A percentile compares a stretch with the other conserved stretches of the same genome.
These are phyloP conservation scores for Acromyrmex echinatior DNA, from an alignment of 1,140 invertebrate species.

Conservation along the genomic window DNA sequence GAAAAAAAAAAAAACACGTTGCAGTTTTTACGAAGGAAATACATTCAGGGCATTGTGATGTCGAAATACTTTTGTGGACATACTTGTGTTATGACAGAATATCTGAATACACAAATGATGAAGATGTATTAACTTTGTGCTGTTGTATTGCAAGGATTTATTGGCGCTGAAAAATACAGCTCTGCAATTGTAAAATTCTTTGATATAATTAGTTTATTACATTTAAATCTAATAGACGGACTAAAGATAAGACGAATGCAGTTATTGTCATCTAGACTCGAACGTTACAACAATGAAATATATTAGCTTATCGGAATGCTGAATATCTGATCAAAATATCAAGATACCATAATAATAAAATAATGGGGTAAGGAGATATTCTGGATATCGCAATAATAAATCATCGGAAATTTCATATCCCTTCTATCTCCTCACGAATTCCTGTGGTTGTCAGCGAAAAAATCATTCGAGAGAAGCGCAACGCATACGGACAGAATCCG, in stretches of 20 bases:
- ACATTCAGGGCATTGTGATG: not conserved
- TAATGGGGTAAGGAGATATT: not conserved
- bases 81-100: not conserved
- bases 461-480: not conserved
- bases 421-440: slow-evolving; percentile 9
- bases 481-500: not conserved
- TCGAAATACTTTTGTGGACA: not conserved
- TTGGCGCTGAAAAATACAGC: not conserved
- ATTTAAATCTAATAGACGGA: no score
- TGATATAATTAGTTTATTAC: no score
- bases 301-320: not conserved
- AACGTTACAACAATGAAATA: not conserved
- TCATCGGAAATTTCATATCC: not conserved
- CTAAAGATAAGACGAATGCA: no score
- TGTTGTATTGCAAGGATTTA: not conserved
- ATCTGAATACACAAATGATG: not conserved
- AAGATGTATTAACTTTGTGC: not conserved
- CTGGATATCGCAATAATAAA: not conserved
- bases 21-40: not conserved
- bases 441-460: not conserved
- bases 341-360: not conserved
- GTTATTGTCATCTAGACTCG: not conserved
- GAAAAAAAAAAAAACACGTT: not conserved
- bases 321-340: not conserved
- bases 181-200: no score